Percentiles rank a stretch among this genome's conserved stretches.
Evolutionary conservation across 2,113 vertebrate genomes (phyloP).

Genomic region (Myotis lucifugus): DNA sequence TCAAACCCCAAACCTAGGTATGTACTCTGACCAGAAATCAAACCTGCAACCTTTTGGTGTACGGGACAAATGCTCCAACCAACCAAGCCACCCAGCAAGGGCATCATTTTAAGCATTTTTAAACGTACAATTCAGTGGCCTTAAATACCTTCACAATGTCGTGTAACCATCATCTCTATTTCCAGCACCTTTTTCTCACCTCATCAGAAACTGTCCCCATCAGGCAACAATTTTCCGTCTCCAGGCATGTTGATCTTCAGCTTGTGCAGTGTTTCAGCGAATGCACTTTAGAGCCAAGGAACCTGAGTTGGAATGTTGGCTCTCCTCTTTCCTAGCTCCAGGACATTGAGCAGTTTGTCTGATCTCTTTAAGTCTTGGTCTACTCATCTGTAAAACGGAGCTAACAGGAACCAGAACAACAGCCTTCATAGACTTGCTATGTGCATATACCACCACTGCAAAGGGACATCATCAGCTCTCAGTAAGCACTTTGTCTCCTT

Average conservation of each 20-base stretch:
- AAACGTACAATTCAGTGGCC: not conserved
- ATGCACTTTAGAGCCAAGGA: not conserved
- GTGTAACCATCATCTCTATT: not conserved
- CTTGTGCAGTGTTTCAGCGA: not conserved
- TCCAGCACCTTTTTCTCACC: not conserved
- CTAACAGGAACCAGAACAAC: not conserved
- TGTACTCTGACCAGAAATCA: not conserved
- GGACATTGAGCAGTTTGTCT: not conserved
- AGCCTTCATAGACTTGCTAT: not conserved
- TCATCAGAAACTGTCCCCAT: not conserved
- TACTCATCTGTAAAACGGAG: not conserved
- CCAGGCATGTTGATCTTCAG: not conserved
- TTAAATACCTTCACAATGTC: not conserved
- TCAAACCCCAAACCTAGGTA: not conserved
- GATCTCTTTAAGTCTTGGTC: not conserved
- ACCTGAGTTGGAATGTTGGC: not conserved
- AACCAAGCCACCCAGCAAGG: not conserved
- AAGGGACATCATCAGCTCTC: not conserved
- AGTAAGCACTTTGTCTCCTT: not conserved
- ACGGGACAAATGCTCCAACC: not conserved
- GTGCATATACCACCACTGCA: not conserved
- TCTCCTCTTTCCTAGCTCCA: not conserved
- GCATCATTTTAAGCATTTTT: not conserved
- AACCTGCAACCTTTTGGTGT: not conserved
- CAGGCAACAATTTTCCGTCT: not conserved